Conservation (phyloP, 2,888 invertebrate species). For the Melikaiella ostensackeni region DNA sequence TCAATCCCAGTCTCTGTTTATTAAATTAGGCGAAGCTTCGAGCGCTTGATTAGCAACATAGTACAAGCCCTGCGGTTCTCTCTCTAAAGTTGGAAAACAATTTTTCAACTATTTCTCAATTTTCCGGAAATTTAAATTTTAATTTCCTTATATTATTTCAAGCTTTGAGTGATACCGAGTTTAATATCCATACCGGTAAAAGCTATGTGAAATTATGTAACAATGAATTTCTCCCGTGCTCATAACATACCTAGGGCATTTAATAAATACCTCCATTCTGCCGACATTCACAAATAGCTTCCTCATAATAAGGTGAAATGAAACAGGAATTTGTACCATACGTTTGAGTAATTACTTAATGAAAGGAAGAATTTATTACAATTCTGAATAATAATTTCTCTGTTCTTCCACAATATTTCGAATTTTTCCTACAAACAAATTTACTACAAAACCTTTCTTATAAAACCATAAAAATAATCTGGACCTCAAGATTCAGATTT, state of each 20-base stretch:
- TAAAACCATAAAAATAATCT: constrained; percentile 23
- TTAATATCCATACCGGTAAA: not conserved
- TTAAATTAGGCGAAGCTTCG: constrained; percentile 21
- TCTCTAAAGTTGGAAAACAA: constrained; percentile 9
- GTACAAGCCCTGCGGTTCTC: constrained; percentile 3
- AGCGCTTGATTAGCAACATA: constrained; percentile 8
- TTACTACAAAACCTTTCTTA: not conserved
- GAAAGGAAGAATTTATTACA: not conserved
- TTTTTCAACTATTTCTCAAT: constrained; percentile 17
- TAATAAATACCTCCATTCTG: not conserved
- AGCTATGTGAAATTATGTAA: constrained; percentile 13
- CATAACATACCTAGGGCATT: not conserved
- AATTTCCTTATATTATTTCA: constrained; percentile 3
- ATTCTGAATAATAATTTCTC: not conserved
- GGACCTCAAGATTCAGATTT: not conserved
- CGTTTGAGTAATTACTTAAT: not conserved
- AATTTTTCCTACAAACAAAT: not conserved
- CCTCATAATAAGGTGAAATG: not conserved
- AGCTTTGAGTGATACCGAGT: constrained; percentile 4
- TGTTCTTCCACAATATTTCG: not conserved
- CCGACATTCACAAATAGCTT: not conserved
- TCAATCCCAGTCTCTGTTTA: not conserved
- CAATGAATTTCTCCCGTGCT: not conserved
- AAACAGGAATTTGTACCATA: not conserved
- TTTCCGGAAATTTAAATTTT: not conserved